These are phyloP conservation scores for Stegostoma tigrinum DNA, from an alignment of 2,113 vertebrate species.

Conservation along the genomic window DNA sequence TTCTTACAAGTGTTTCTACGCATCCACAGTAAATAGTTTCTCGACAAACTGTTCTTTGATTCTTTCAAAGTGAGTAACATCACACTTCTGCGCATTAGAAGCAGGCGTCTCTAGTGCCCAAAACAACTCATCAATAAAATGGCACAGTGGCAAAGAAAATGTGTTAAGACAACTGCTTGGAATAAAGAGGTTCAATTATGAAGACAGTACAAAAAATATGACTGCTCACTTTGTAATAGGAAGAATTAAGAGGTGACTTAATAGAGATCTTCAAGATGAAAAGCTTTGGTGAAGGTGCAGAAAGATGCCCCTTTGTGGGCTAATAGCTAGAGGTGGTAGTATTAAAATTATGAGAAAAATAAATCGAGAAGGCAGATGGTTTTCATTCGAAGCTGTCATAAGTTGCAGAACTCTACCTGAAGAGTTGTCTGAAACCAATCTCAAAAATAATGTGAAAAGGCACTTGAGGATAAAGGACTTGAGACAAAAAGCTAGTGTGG, in stretches of 20 bases:
- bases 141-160: neutral
- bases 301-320: neutral
- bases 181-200: neutral
- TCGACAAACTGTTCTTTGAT: neutral
- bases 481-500: neutral
- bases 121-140: neutral
- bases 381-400: neutral
- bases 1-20: neutral
- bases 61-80: neutral
- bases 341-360: neutral
- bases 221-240: neutral
- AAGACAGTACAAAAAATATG: neutral
- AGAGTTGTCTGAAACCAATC: neutral
- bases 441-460: neutral
- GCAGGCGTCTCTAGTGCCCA: neutral
- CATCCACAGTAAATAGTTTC: neutral
- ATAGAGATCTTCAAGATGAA: neutral
- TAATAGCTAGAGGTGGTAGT: neutral
- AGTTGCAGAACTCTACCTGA: neutral
- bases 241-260: neutral
- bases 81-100: neutral
- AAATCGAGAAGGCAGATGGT: neutral
- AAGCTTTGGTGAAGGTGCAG: neutral
- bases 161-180: neutral
- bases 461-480: neutral